Percentiles rank a stretch among this genome's conserved stretches.
These are phyloP conservation scores for Macrochelys suwanniensis DNA, from an alignment of 2,797 vertebrate genomes.

Conservation along the genomic window DNA sequence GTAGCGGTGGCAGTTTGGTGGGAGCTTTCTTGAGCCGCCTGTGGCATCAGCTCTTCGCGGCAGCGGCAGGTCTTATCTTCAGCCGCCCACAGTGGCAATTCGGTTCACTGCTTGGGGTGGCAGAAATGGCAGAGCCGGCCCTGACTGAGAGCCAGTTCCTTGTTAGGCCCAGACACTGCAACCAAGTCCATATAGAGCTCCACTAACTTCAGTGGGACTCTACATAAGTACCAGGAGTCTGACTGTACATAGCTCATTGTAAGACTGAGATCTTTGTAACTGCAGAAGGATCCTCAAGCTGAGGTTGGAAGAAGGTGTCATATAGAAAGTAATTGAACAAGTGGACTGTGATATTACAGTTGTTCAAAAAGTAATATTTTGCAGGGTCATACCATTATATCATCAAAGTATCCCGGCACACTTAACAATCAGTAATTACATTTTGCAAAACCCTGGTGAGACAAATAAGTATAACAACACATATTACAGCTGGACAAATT, in stretches of 20 bases:
- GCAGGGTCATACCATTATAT: background rate
- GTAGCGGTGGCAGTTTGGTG: too few species aligned
- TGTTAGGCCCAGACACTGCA: too few species aligned
- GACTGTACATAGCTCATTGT: background rate
- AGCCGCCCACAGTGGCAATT: too few species aligned
- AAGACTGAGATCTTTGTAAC: background rate
- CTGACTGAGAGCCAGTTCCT: too few species aligned
- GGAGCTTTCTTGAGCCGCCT: too few species aligned
- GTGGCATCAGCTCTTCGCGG: too few species aligned
- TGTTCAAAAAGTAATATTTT: background rate
- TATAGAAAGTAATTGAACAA: background rate
- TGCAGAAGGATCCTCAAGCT: background rate
- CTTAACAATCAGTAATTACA: background rate
- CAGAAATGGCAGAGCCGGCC: too few species aligned
- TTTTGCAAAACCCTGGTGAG: background rate
- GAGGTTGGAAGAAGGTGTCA: background rate
- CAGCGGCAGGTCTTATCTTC: too few species aligned
- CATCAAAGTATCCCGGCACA: background rate
- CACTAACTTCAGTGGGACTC: too few species aligned
- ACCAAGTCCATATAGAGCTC: too few species aligned
- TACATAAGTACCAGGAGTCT: rapidly evolving
- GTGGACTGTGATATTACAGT: background rate
- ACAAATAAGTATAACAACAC: background rate
- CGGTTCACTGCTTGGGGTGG: too few species aligned
- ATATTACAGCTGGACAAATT: background rate